Percentiles rank a stretch among this genome's conserved stretches.
phyloP scores from a whole-genome alignment of 2,888 invertebrate species.

The Formica aserva region DNA sequence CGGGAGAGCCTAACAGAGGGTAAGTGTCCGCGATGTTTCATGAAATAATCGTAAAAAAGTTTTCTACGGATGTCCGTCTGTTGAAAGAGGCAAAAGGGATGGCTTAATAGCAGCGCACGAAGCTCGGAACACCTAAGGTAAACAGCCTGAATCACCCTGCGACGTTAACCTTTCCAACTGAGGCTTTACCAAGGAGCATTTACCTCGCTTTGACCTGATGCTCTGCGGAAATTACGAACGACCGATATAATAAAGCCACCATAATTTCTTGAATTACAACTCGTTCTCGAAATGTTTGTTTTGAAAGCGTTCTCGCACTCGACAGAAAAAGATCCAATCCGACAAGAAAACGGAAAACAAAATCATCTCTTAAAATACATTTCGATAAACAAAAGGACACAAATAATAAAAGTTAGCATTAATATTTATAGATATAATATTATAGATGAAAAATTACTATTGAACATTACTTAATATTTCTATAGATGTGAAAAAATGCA shows the following conservation, averaged over 20 bases:
- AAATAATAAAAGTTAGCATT: background rate
- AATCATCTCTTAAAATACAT: background rate
- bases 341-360: background rate
- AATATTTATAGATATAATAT: background rate
- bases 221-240: slow-evolving; percentile 51
- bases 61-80: slow-evolving; percentile 37
- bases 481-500: background rate
- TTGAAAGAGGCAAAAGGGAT: slow-evolving; percentile 21
- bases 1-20: slow-evolving; percentile 29
- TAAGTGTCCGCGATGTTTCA: slow-evolving; percentile 54
- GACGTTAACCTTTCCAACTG: slow-evolving; percentile 54
- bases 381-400: background rate
- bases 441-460: no score
- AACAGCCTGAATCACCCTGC: slow-evolving; percentile 50
- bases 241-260: slow-evolving; percentile 38
- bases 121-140: slow-evolving; percentile 41
- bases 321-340: background rate
- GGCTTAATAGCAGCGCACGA: slow-evolving; percentile 49
- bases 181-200: slow-evolving; percentile 52
- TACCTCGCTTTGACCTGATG: slow-evolving; percentile 35
- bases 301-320: background rate
- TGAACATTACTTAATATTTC: no score
- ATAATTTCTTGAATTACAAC: slow-evolving; percentile 48
- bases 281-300: slow-evolving; percentile 21
- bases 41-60: slow-evolving; percentile 59